A percentile compares a stretch with the other conserved stretches of the same genome.
phyloP scores from a whole-genome alignment of 2,888 invertebrate species.

The Stictocephala bisonia region DNA sequence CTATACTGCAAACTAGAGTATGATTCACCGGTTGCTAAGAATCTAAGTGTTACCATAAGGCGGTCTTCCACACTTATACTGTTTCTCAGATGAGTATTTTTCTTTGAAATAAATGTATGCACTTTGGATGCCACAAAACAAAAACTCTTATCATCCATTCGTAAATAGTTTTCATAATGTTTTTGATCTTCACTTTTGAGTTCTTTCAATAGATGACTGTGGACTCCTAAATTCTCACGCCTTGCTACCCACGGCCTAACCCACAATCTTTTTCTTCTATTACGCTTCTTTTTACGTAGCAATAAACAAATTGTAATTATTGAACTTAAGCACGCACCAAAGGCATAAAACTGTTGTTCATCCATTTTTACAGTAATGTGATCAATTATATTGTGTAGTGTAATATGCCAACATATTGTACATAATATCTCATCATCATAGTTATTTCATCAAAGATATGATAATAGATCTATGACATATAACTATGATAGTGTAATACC shows the following conservation, averaged over 20 bases:
- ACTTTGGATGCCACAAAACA: too few species aligned
- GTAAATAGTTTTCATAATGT: too few species aligned
- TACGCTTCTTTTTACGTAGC: not conserved
- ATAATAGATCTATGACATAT: constrained; percentile 13
- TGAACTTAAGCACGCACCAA: not conserved
- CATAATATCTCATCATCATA: constrained; percentile 2
- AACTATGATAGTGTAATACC: constrained; percentile 1
- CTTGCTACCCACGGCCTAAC: constrained; percentile 5
- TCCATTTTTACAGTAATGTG: constrained; percentile 4
- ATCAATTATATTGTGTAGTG: not conserved
- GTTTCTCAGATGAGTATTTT: too few species aligned
- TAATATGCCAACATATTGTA: constrained; percentile 5
- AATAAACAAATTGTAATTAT: constrained; percentile 10
- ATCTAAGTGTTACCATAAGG: too few species aligned
- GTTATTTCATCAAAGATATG: not conserved
- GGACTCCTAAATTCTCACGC: not conserved
- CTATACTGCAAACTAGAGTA: not conserved
- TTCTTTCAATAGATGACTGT: constrained; percentile 6
- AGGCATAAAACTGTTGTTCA: constrained; percentile 2
- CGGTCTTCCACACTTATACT: too few species aligned
- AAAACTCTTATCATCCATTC: too few species aligned
- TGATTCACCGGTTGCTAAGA: too few species aligned
- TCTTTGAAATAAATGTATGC: not conserved
- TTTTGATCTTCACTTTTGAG: constrained; percentile 8
- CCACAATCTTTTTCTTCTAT: constrained; percentile 1